phyloP scores from a whole-genome alignment of 2,113 vertebrate species.

The Equus quagga region DNA sequence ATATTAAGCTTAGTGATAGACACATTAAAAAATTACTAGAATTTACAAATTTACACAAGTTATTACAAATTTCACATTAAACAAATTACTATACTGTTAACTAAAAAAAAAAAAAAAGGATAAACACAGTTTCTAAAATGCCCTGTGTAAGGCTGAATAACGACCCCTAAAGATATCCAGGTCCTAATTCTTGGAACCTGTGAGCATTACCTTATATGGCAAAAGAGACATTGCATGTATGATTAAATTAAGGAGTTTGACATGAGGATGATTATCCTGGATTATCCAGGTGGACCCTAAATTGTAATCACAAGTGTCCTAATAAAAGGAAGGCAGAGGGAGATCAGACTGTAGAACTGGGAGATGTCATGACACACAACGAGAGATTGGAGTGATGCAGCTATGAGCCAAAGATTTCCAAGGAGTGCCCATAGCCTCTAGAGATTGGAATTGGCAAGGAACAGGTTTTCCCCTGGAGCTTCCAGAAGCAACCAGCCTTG shows the following conservation, averaged over 20 bases:
- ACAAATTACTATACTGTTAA: background rate
- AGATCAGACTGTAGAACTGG: background rate
- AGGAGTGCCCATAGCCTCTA: background rate
- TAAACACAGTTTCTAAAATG: constrained; percentile 24
- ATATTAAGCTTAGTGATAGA: constrained; percentile 22
- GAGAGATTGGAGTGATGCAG: background rate
- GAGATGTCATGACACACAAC: background rate
- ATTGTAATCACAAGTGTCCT: constrained; percentile 11
- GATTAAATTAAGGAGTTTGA: background rate
- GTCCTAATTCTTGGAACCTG: background rate
- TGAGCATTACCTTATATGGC: background rate
- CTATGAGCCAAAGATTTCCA: background rate
- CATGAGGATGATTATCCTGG: background rate
- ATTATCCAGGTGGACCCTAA: background rate
- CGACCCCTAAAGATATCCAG: background rate
- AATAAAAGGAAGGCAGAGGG: background rate
- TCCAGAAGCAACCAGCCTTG: background rate
- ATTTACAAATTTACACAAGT: background rate
- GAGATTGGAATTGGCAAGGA: background rate
- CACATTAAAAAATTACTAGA: constrained; percentile 47
- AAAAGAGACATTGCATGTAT: background rate
- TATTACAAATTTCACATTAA: constrained; percentile 41
- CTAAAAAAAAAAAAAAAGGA: background rate
- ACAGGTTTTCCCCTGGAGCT: background rate
- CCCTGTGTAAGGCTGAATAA: constrained; percentile 25